A percentile compares a stretch with the other conserved stretches of the same genome.
phyloP scores from a whole-genome alignment of 2,888 invertebrate genomes.

The Nineta flava region DNA sequence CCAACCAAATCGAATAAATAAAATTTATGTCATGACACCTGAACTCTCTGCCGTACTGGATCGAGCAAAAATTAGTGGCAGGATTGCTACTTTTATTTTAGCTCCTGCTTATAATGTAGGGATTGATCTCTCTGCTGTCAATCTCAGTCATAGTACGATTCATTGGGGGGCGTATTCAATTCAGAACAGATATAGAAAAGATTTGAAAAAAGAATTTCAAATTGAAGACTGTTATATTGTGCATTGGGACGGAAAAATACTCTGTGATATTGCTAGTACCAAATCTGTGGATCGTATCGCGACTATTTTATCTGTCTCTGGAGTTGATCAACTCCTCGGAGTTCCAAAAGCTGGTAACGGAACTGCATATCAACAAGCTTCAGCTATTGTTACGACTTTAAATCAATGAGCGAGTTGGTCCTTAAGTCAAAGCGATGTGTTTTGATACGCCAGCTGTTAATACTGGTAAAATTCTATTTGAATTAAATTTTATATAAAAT shows the following conservation, averaged over 20 bases:
- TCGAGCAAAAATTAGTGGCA: background rate
- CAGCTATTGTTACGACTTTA: conserved; percentile 3
- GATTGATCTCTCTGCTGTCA: background rate
- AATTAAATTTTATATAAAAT: background rate
- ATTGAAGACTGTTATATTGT: conserved; percentile 9
- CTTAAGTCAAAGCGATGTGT: too few species aligned
- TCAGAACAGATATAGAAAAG: conserved; percentile 9
- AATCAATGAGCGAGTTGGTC: conserved; percentile 6
- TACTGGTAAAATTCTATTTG: conserved; percentile 4
- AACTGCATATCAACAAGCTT: conserved; percentile 3
- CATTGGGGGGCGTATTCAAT: conserved; percentile 9
- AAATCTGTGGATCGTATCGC: conserved; percentile 9
- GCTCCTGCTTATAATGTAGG: conserved; percentile 5
- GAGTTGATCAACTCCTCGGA: conserved; percentile 6
- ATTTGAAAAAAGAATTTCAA: conserved; percentile 10
- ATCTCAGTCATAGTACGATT: conserved; percentile 8
- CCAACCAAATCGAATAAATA: too few species aligned
- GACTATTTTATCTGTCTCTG: conserved; percentile 4
- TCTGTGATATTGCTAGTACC: conserved; percentile 8
- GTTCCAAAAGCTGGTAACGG: conserved; percentile 5
- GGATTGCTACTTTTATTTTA: conserved; percentile 2
- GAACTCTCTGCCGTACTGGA: background rate
- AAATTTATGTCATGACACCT: background rate
- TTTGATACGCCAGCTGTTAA: conserved; percentile 8
- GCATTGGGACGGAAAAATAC: conserved; percentile 11